Evolutionary conservation across 2,113 vertebrate genomes (phyloP).

Genomic region (Calonectris borealis): DNA sequence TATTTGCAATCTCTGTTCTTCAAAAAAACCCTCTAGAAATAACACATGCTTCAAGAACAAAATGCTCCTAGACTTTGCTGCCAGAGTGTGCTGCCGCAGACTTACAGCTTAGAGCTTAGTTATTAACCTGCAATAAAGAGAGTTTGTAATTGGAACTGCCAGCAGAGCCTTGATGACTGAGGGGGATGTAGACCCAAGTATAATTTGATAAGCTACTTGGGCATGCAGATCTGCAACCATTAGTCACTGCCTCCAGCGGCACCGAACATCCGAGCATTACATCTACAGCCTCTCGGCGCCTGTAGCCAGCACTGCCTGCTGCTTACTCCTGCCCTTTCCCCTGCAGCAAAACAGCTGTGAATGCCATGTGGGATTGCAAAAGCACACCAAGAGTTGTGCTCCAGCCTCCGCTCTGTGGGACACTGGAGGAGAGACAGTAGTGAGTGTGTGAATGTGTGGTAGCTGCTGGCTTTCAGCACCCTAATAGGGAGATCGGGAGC

Average conservation of each 20-base stretch:
- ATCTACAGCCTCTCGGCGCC: not conserved
- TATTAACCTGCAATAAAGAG: not conserved
- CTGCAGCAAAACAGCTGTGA: not conserved
- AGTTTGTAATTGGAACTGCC: not conserved
- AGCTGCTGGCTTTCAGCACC: not conserved
- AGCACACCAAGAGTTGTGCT: not conserved
- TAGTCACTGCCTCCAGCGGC: not conserved
- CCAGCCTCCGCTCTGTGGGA: not conserved
- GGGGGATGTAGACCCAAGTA: not conserved
- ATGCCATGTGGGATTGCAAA: not conserved
- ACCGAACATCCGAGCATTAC: rapidly evolving
- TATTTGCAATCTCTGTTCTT: not conserved
- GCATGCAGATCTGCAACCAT: not conserved
- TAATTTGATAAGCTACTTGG: not conserved
- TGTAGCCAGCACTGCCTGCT: not conserved
- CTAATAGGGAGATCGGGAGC: not conserved
- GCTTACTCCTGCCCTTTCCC: not conserved
- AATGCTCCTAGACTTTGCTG: not conserved
- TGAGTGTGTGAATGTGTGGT: not conserved
- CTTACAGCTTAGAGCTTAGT: not conserved
- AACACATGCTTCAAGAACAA: not conserved
- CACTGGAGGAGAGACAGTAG: not conserved
- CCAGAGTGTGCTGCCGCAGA: not conserved
- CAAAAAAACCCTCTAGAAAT: not conserved
- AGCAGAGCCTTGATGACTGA: not conserved